Conservation (phyloP, 2,888 invertebrate species). For the Noctua janthina region DNA sequence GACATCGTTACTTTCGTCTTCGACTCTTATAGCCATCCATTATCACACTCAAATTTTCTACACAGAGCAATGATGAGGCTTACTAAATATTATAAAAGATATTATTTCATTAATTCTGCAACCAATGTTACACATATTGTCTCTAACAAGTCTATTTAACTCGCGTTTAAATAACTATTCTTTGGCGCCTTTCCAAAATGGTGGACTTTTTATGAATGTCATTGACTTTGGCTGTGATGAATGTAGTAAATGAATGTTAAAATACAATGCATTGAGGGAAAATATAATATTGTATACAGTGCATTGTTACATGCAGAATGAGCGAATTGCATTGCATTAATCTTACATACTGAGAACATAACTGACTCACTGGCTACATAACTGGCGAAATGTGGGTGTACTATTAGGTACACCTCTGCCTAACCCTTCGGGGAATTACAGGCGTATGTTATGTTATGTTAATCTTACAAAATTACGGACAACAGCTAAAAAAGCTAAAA, state of each 20-base stretch:
- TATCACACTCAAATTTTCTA: not conserved
- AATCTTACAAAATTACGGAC: too few relatives aligned
- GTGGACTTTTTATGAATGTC: constrained; percentile 51
- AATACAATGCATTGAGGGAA: not conserved
- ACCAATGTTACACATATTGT: constrained; percentile 14
- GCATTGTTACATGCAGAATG: not conserved
- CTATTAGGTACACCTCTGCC: too few relatives aligned
- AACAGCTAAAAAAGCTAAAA: not conserved
- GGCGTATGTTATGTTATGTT: too few relatives aligned
- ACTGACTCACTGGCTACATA: too few relatives aligned
- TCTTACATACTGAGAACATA: not conserved
- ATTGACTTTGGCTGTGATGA: constrained; percentile 42
- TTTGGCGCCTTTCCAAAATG: constrained; percentile 56
- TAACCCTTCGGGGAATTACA: too few relatives aligned
- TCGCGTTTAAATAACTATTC: constrained; percentile 23
- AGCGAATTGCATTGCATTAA: not conserved
- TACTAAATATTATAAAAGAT: constrained; percentile 3
- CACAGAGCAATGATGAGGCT: not conserved
- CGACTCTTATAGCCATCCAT: not conserved
- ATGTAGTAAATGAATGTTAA: constrained; percentile 12
- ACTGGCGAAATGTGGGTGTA: too few relatives aligned
- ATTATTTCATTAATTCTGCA: constrained; percentile 18
- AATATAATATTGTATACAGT: not conserved
- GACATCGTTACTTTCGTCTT: not conserved
- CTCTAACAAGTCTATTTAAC: constrained; percentile 29